A percentile compares a stretch with the other conserved stretches of the same genome.
phyloP scores from a whole-genome alignment of 2,888 invertebrate species.

The Scotopteryx bipunctaria region DNA sequence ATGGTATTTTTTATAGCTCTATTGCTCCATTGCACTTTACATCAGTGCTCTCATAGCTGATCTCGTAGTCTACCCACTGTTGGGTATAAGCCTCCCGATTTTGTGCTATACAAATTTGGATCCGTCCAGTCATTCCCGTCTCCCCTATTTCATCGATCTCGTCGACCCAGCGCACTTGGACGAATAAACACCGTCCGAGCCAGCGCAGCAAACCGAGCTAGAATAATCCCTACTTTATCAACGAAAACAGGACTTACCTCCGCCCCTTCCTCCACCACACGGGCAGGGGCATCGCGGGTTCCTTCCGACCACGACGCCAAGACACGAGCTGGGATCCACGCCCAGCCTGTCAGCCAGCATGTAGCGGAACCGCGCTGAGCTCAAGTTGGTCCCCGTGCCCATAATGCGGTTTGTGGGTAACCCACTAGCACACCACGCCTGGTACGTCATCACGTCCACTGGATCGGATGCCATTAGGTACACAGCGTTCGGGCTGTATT shows the following conservation, averaged over 20 bases:
- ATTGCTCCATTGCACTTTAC: no score
- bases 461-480: constrained; percentile 93
- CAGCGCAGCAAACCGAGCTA: background rate
- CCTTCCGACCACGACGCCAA: constrained; percentile 91
- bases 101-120: no score
- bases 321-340: constrained; percentile 89
- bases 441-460: constrained; percentile 92
- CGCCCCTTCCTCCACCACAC: background rate
- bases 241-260: constrained; percentile 5
- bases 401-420: constrained; percentile 90
- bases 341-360: constrained; percentile 89
- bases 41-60: no score
- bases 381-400: constrained; percentile 93
- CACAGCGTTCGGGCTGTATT: constrained; percentile 87
- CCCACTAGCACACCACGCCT: constrained; percentile 93
- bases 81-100: no score
- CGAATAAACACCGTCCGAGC: no score
- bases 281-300: constrained; percentile 63
- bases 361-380: constrained; percentile 92
- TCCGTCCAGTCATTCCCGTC: no score
- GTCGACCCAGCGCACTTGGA: no score
- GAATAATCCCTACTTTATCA: background rate
- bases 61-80: no score
- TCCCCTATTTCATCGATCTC: no score
- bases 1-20: no score